phyloP scores from a whole-genome alignment of 2,888 invertebrate species.

The Diarsia rubi region DNA sequence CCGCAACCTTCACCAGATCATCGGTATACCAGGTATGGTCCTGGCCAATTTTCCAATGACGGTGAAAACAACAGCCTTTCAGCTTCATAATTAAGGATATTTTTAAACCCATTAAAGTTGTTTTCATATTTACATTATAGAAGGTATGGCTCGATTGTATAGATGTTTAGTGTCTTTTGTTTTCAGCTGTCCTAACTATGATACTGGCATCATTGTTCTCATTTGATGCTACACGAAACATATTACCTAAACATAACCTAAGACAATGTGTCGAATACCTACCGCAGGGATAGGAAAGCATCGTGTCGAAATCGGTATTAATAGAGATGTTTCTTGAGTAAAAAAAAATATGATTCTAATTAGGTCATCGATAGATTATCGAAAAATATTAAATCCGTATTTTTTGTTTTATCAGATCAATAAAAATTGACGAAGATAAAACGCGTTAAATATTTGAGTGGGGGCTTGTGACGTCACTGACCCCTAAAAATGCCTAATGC shows the following conservation, averaged over 20 bases:
- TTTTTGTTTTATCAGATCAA: too few species aligned
- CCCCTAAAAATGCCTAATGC: too few species aligned
- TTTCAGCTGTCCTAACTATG: not conserved
- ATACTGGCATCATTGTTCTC: not conserved
- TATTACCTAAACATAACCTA: not conserved
- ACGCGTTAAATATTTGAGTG: too few species aligned
- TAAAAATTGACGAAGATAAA: too few species aligned
- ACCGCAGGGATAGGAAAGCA: too few species aligned
- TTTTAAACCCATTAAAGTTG: not conserved
- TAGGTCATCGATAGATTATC: too few species aligned
- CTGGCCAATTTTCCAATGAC: not conserved
- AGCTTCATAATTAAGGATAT: too few species aligned
- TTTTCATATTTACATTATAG: not conserved
- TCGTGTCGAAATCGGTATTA: not conserved
- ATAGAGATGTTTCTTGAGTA: too few species aligned
- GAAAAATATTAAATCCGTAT: too few species aligned
- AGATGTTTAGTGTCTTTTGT: slow-evolving; percentile 7
- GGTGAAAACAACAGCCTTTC: not conserved
- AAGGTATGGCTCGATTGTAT: not conserved
- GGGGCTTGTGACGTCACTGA: too few species aligned
- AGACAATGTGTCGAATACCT: not conserved
- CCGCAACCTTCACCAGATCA: too few species aligned
- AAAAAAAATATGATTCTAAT: too few species aligned
- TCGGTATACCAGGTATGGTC: not conserved
- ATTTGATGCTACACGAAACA: not conserved